phyloP scores from a whole-genome alignment of 2,888 invertebrate species.

The Drosophila planitibia region DNA sequence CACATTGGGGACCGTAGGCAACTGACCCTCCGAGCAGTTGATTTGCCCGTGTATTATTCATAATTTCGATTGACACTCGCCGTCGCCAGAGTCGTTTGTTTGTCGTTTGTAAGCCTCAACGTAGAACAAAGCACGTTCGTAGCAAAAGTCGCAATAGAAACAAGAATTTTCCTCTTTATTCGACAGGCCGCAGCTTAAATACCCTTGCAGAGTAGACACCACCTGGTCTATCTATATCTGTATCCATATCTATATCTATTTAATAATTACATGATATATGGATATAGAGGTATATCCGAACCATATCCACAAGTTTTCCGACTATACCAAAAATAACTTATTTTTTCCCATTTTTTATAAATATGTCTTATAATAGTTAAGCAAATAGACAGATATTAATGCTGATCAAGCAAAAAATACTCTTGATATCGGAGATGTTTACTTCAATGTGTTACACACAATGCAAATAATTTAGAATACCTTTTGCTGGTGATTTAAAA shows the following conservation, averaged over 20 bases:
- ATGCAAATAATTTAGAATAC: conserved; percentile 13
- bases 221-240: neutral
- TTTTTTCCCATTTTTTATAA: neutral
- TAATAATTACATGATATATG: neutral
- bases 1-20: conserved; percentile 19
- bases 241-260: neutral
- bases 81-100: conserved; percentile 25
- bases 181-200: neutral
- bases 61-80: conserved; percentile 78
- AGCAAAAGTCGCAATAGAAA: neutral
- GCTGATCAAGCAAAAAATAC: too few species aligned
- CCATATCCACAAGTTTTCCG: neutral
- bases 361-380: neutral
- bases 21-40: conserved; percentile 31
- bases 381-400: neutral
- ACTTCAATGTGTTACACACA: neutral
- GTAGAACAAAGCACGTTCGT: conserved; percentile 4
- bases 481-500: too few species aligned
- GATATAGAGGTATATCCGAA: neutral
- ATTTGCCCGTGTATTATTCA: conserved; percentile 54
- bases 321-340: neutral
- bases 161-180: neutral
- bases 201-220: neutral
- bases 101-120: conserved; percentile 31
- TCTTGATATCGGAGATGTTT: neutral